Evolutionary conservation across 64 coral and sea anemone genomes (phyloP).

Genomic region (Acropora yongei): DNA sequence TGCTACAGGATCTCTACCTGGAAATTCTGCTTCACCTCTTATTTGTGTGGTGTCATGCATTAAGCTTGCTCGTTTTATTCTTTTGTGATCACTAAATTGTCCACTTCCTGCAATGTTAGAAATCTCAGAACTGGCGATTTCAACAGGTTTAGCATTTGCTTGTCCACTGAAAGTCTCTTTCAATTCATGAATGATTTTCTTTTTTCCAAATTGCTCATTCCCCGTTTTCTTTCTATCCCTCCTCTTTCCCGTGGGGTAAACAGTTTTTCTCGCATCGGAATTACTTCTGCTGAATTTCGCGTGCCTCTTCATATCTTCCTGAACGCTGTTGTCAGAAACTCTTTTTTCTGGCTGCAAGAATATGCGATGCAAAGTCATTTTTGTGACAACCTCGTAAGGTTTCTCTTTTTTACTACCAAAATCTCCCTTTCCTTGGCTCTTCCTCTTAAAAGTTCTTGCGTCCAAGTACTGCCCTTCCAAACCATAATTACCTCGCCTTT

Average conservation of each 20-base stretch:
- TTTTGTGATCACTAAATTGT: not conserved
- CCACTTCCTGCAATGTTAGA: not conserved
- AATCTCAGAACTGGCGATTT: not conserved
- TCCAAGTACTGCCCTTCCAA: not conserved
- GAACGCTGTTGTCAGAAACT: not conserved
- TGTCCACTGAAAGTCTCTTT: not conserved
- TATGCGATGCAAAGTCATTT: conserved; percentile 25
- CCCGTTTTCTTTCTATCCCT: not conserved
- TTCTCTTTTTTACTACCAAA: not conserved
- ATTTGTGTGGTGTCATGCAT: not conserved
- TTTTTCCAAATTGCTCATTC: not conserved
- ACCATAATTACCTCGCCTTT: not conserved
- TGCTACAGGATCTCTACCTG: not conserved
- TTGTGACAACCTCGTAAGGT: not conserved
- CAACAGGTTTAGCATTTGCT: not conserved
- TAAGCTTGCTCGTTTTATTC: not conserved
- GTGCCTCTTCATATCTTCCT: not conserved
- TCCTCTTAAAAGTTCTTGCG: not conserved
- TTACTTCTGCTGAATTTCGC: not conserved
- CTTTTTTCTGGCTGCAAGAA: not conserved
- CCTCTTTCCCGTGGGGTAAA: not conserved
- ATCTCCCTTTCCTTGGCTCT: not conserved
- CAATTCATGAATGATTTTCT: not conserved
- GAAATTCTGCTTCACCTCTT: conserved; percentile 12
- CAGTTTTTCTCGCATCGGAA: not conserved